Conservation (phyloP, 2,113 vertebrate species). For the Phylloscopus whistleri region DNA sequence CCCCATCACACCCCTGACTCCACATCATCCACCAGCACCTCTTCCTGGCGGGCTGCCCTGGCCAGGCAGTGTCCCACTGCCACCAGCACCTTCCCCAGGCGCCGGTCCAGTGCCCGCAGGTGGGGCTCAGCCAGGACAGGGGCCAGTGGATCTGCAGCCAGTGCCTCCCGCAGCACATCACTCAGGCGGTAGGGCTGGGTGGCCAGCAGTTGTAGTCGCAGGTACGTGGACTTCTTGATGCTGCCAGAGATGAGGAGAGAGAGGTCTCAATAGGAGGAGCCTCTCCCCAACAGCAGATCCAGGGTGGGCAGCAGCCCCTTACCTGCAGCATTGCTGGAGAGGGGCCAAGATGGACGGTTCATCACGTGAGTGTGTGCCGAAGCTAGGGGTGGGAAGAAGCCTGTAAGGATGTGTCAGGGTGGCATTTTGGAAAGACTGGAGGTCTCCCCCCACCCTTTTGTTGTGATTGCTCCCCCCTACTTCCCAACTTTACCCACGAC, state of each 20-base stretch:
- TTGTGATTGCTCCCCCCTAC: neutral
- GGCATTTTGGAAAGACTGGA: fast-evolving
- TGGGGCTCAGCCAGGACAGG: slow-evolving; percentile 77
- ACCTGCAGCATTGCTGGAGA: slow-evolving; percentile 83
- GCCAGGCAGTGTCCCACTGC: slow-evolving; percentile 43
- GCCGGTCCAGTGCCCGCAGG: slow-evolving; percentile 70
- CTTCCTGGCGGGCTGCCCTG: fast-evolving
- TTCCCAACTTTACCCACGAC: slow-evolving; percentile 73
- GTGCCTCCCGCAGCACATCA: slow-evolving; percentile 70
- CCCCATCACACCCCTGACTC: neutral
- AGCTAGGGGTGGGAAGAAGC: slow-evolving; percentile 61
- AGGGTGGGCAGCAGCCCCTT: fast-evolving
- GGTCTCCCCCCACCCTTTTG: neutral
- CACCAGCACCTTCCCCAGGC: slow-evolving; percentile 62
- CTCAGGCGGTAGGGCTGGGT: slow-evolving; percentile 72
- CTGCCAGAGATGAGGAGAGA: slow-evolving; percentile 18
- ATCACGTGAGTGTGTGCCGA: slow-evolving; percentile 81
- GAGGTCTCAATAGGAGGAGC: neutral
- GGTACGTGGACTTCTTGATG: slow-evolving; percentile 77
- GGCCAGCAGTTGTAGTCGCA: slow-evolving; percentile 74
- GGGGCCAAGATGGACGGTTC: slow-evolving; percentile 81
- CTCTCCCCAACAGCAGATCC: fast-evolving
- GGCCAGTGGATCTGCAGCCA: slow-evolving; percentile 72
- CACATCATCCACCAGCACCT: slow-evolving; percentile 6
- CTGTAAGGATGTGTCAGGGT: neutral